Evolutionary conservation across 1,140 invertebrate genomes (phyloP), one percentile per base, ranked within the genome.

Genomic region (Chionoecetes opilio): DNA sequence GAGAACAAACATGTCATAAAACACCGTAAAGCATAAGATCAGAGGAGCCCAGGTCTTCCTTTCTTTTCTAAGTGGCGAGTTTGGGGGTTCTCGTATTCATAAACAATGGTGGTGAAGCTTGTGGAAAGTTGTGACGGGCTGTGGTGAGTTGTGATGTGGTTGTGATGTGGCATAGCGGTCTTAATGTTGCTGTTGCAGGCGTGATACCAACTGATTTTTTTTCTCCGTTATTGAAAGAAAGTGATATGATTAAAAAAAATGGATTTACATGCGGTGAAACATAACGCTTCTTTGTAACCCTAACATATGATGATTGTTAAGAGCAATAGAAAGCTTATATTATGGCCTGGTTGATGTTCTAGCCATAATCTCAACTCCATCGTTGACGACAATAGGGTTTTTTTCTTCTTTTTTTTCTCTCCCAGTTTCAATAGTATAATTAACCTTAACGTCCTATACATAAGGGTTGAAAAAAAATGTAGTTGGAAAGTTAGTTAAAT

Each of bases 1-100:
- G 31, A 86, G 92, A 93, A 93, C 92, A 93, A 85, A 86, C 92
- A 93, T 82, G 82, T 46, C 37, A 86, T 93, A 86, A 93, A 86
- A 91, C 90, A 31, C 41, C 86, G 34, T 63, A 53, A 91, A 91
- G 32, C 34, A 32, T 82, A 63, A 34, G 32, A 53, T 53, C 34
- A 63, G 46, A 63, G 46, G 90, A 31, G 34, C 29, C n/a, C 29
- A 34, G 34, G 32, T 35, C 46, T 75, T 34, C 63, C 38, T 87
- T 41, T 41, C 34, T n/a, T 87, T 17, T 21, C 32, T 37, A 21
- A 87, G 38, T 35, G 86, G 86, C 17, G 0, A 85, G 29, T 34
- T 8, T n/a, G 82, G 82, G 14, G 29, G 34, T n/a, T 2, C n/a
- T n/a, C n/a, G n/a, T n/a, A n/a, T n/a, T n/a, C n/a, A n/a, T n/a